Conservation (phyloP, 2,888 invertebrate species). For the Caenorhabditis sp. region DNA sequence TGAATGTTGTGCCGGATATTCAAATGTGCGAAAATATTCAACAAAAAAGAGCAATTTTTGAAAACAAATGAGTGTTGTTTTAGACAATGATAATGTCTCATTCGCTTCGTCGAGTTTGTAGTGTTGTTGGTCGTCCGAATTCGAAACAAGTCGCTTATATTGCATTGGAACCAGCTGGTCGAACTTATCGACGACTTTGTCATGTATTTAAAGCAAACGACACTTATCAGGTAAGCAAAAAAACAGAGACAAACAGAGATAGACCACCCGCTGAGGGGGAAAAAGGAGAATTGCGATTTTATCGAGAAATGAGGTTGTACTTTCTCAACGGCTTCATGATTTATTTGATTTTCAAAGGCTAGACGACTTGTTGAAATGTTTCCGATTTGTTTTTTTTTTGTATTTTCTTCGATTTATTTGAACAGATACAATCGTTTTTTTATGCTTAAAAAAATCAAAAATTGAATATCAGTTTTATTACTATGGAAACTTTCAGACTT, state of each 20-base stretch:
- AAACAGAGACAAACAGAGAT: not conserved
- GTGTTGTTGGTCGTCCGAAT: slow-evolving; percentile 35
- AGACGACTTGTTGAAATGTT: too few relatives aligned
- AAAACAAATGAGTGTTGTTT: slow-evolving; percentile 10
- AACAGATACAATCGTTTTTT: too few relatives aligned
- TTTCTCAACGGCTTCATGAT: not conserved
- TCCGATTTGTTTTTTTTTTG: too few relatives aligned
- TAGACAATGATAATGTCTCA: slow-evolving; percentile 48
- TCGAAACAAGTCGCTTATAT: slow-evolving; percentile 48
- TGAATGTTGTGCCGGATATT: too few relatives aligned
- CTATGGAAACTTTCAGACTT: too few relatives aligned
- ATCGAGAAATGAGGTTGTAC: not conserved
- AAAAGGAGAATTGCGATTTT: not conserved
- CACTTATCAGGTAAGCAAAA: slow-evolving; percentile 14
- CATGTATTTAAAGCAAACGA: slow-evolving; percentile 46
- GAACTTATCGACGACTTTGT: slow-evolving; percentile 47
- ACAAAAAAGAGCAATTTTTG: not conserved
- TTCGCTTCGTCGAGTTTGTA: slow-evolving; percentile 49
- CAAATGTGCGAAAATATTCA: not conserved
- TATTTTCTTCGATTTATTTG: too few relatives aligned
- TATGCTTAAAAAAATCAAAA: too few relatives aligned
- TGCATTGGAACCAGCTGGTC: slow-evolving; percentile 47
- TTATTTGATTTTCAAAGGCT: not conserved
- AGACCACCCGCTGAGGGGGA: not conserved
- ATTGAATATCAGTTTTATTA: too few relatives aligned